Percentiles rank a stretch among this genome's conserved stretches.
Evolutionary conservation across 2,113 vertebrate genomes (phyloP).

Genomic region (Phylloscopus trochilus): DNA sequence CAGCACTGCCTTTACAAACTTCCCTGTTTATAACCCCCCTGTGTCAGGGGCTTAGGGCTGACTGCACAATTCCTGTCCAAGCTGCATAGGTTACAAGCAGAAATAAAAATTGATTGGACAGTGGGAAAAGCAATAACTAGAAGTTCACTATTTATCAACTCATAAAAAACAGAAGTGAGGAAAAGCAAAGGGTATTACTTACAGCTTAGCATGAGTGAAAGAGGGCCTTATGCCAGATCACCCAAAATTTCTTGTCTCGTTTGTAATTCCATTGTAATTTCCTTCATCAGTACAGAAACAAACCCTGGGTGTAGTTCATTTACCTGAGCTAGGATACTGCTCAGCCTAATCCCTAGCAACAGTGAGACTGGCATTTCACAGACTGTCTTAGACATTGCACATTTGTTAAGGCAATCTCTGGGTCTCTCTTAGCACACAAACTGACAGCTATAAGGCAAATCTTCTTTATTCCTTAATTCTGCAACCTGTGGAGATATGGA

Average conservation of each 20-base stretch:
- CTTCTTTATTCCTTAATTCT: neutral
- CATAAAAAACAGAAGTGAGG: neutral
- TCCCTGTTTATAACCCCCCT: too few species aligned
- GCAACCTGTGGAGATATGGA: neutral
- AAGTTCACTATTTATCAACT: neutral
- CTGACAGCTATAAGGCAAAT: neutral
- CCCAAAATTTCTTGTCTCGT: neutral
- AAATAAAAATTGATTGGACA: neutral
- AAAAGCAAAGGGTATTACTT: neutral
- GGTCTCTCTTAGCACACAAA: neutral
- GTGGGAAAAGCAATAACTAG: neutral
- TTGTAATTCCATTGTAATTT: neutral
- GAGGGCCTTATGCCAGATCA: neutral
- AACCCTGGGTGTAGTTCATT: neutral
- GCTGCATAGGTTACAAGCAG: neutral
- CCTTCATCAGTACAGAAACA: neutral
- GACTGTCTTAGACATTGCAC: neutral
- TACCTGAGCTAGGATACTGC: neutral
- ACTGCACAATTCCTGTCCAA: neutral
- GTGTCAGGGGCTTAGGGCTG: neutral
- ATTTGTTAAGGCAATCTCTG: neutral
- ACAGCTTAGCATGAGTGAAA: neutral
- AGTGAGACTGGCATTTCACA: neutral
- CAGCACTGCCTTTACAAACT: neutral
- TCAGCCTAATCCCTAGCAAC: neutral